Percentiles rank a stretch among this genome's conserved stretches.
Conservation (phyloP, 1,140 invertebrate genomes). For the Phthorimaea operculella region DNA sequence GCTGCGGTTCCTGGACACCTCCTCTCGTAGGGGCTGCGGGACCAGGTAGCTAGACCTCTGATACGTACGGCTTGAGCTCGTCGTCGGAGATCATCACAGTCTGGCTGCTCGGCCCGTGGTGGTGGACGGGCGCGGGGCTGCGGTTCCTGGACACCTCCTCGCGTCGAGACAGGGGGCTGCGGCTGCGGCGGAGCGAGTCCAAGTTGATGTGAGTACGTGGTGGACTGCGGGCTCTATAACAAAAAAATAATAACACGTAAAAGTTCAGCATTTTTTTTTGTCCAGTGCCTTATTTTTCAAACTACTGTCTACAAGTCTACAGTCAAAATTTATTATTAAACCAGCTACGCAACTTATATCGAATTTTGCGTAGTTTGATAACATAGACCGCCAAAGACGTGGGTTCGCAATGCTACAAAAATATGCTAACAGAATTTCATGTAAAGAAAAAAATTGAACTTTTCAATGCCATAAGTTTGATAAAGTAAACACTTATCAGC, state of each 20-base stretch:
- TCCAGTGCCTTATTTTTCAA: neutral
- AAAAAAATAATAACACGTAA: neutral
- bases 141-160: constrained; percentile 21
- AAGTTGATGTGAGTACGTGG: constrained; percentile 9
- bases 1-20: constrained; percentile 25
- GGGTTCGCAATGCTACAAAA: too few relatives aligned
- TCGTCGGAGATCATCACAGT: constrained; percentile 53
- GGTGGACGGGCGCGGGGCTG: constrained; percentile 26
- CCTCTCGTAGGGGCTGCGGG: constrained; percentile 24
- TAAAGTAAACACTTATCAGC: too few relatives aligned
- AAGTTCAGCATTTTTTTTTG: too few relatives aligned
- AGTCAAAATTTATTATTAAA: neutral
- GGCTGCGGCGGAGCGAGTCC: constrained; percentile 13
- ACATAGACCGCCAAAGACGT: too few relatives aligned
- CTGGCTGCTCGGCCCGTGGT: constrained; percentile 23
- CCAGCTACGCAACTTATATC: neutral
- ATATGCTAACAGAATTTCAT: too few relatives aligned
- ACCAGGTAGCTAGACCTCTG: too few relatives aligned
- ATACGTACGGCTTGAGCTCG: constrained; percentile 39
- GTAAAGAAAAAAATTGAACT: too few relatives aligned
- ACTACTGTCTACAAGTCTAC: neutral
- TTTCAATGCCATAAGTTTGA: too few relatives aligned
- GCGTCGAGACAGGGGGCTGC: constrained; percentile 26
- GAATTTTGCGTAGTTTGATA: too few relatives aligned
- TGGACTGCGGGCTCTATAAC: constrained; percentile 11